phyloP scores from a whole-genome alignment of 2,113 vertebrate species.

The Semnornis frantzii region DNA sequence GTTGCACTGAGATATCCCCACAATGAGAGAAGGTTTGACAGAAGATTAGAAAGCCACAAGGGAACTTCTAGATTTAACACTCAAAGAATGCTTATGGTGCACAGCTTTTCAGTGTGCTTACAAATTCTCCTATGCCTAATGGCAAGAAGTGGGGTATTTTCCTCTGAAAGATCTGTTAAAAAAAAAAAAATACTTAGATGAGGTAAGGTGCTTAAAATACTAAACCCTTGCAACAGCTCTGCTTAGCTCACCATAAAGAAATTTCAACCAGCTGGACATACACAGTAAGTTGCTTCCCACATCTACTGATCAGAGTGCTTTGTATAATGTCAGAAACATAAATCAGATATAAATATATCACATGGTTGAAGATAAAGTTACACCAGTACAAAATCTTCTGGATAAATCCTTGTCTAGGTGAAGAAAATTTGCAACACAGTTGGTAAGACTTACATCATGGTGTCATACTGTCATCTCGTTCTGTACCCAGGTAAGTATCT shows the following conservation, averaged over 20 bases:
- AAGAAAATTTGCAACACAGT: too few species aligned
- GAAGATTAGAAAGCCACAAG: neutral
- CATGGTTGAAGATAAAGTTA: too few species aligned
- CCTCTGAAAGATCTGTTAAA: neutral
- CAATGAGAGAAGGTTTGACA: neutral
- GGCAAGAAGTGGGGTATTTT: neutral
- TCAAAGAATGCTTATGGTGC: neutral
- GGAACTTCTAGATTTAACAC: neutral
- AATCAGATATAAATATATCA: too few species aligned
- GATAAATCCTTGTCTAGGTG: too few species aligned
- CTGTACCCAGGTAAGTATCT: too few species aligned
- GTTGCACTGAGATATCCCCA: neutral
- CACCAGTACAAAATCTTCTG: too few species aligned
- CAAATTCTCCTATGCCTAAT: neutral
- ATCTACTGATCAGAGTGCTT: neutral
- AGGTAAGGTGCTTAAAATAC: rapidly evolving
- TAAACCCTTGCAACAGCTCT: neutral
- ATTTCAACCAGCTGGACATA: neutral
- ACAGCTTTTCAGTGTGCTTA: neutral
- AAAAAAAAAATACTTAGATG: too few species aligned
- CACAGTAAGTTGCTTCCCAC: neutral
- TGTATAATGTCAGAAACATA: too few species aligned
- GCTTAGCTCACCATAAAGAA: neutral
- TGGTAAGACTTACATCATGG: too few species aligned
- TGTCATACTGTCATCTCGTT: too few species aligned